Evolutionary conservation across 2,888 invertebrate genomes (phyloP), one percentile per base, ranked within the genome.

Genomic region (Camptogramma bilineatum): DNA sequence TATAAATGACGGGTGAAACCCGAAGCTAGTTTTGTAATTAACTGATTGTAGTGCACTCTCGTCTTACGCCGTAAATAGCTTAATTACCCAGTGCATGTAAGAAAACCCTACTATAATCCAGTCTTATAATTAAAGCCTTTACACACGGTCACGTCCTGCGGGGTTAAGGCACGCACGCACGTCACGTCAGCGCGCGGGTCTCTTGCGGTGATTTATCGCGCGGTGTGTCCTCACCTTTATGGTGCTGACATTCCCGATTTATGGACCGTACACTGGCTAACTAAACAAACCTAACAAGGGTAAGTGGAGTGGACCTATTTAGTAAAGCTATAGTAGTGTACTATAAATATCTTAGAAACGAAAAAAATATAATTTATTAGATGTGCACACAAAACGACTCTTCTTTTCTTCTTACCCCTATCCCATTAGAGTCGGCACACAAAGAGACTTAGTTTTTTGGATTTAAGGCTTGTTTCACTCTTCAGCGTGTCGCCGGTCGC

Each of bases 211-310:
- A 84, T 80, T 82, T 82, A 84, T 80, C 77, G 76, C 74, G 71
- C 66, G 72, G 81, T 86, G 83, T 85, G 88, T 86, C 84, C 85
- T 78, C 88, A 86, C 87, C 87, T 88, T 88, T 80, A 85, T 87
- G 86, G 74, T 74, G 83, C 77, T 87, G 85, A 86, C 87, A 81
- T 68, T 69, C 70, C 68, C 77, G 79, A 87, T 88, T 89, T 87
- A 87, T 87, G 75, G 76, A 82, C 80, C 66, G 70, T 76, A 75
- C 74, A 79, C 74, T 70, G 71, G 77, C 74, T n/a, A n/a, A n/a
- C n/a, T 79, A 76, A 80, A 77, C 70, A 74, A 71, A 70, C 70
- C 60, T 67, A 73, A 69, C 56, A 65, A 50, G 56, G 46, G 19
- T 58, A 51, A 58, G 39, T 16, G 1, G 2, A 16, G 52, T 48